phyloP scores from a whole-genome alignment of 1,140 invertebrate species.

The Rhizoglyphus robini region DNA sequence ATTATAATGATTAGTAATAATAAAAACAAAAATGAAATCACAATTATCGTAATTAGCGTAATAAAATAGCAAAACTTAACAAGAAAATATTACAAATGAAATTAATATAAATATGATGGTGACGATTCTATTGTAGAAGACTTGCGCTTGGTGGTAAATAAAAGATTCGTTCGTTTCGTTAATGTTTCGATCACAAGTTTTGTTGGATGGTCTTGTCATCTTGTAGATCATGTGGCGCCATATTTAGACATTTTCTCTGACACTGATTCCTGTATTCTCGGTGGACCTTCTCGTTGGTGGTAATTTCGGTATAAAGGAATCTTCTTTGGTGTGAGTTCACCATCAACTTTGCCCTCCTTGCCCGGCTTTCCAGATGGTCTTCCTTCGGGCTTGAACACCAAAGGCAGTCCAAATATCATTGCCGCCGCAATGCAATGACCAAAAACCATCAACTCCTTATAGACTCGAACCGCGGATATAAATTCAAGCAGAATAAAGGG shows the following conservation, averaged over 20 bases:
- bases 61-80: too few species aligned
- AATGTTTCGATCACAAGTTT: too few species aligned
- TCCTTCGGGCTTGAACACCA: background rate
- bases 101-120: too few species aligned
- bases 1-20: too few species aligned
- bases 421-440: conserved; percentile 21
- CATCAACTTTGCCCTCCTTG: background rate
- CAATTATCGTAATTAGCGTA: too few species aligned
- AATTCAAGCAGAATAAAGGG: conserved; percentile 80
- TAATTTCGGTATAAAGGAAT: background rate
- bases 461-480: conserved; percentile 46
- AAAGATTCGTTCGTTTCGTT: too few species aligned
- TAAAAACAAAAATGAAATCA: too few species aligned
- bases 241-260: background rate
- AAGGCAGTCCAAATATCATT: background rate
- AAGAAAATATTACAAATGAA: too few species aligned
- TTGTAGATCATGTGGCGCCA: background rate
- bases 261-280: background rate
- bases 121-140: too few species aligned
- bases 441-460: conserved; percentile 43
- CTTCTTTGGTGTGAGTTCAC: background rate
- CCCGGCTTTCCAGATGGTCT: background rate
- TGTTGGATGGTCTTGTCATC: too few species aligned
- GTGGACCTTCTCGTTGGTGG: too few species aligned
- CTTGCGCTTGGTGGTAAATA: too few species aligned